Evolutionary conservation across 2,888 invertebrate species (phyloP).

Genomic region (Agelastica alni): DNA sequence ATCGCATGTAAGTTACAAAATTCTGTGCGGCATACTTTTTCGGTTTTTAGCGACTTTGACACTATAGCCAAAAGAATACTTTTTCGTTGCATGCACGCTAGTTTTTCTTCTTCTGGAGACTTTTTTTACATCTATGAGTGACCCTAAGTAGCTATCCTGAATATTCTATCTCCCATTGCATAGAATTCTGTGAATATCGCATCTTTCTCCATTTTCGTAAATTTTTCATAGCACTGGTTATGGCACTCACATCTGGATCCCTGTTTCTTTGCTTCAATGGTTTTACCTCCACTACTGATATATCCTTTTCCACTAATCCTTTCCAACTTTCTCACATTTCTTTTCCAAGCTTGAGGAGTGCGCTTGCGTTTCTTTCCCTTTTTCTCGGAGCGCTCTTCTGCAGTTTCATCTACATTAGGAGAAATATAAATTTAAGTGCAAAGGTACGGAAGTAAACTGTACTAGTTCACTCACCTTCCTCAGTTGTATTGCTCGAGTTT

Average conservation of each 20-base stretch:
- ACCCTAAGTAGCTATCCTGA: slow-evolving; percentile 10
- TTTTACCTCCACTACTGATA: slow-evolving; percentile 4
- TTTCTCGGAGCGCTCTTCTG: neutral
- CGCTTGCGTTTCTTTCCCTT: slow-evolving; percentile 6
- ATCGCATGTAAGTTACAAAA: slow-evolving; percentile 8
- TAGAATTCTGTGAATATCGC: too few species aligned
- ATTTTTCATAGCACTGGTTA: slow-evolving; percentile 9
- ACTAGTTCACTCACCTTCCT: slow-evolving; percentile 5
- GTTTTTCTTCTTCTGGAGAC: slow-evolving; percentile 10
- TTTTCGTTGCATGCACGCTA: slow-evolving; percentile 9
- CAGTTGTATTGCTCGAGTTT: slow-evolving; percentile 6
- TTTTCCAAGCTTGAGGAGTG: slow-evolving; percentile 9
- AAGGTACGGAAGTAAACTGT: neutral
- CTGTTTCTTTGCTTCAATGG: slow-evolving; percentile 14
- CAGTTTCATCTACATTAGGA: slow-evolving; percentile 3
- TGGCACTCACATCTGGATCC: slow-evolving; percentile 3
- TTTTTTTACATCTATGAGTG: slow-evolving; percentile 9
- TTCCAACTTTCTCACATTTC: slow-evolving; percentile 11
- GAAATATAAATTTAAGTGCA: slow-evolving; percentile 1
- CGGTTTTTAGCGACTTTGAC: slow-evolving; percentile 9
- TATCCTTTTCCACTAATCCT: slow-evolving; percentile 14
- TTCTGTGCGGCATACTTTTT: slow-evolving; percentile 11
- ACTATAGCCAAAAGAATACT: slow-evolving; percentile 9
- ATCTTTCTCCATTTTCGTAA: slow-evolving; percentile 6
- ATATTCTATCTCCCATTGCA: too few species aligned